Evolutionary conservation across 2,888 invertebrate genomes (phyloP), one percentile per base, ranked within the genome.

Genomic region (Geophilus truncorum): DNA sequence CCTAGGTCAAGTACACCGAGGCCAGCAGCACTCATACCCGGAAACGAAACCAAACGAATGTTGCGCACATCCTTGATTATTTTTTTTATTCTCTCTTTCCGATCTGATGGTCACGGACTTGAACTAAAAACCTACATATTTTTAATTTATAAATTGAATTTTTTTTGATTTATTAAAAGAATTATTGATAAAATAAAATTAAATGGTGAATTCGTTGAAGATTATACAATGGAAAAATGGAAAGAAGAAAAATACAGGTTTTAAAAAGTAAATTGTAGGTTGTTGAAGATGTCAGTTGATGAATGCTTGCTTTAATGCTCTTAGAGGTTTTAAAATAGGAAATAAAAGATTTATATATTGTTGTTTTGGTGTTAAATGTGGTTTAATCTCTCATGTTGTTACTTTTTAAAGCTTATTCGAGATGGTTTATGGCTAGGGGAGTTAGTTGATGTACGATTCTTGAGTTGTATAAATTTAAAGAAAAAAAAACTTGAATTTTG

Each of bases 1-100:
- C 57, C 57, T 57, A 57, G 57, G 57, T 57, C 57, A 57, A 57
- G 57, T 57, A 57, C 57, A 57, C 40, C 15, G 57, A 57, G 57
- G 57, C 21, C 57, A 57, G 57, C 15, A 40, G 21, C 57, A 57
- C 10, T 57, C 40, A 40, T 21, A 57, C 57, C 57, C 57, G 57
- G 57, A 57, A 57, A 57, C 23, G 57, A 4, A 57, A 23, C 21
- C n/a, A n/a, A n/a, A n/a, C n/a, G n/a, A n/a, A 6, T 57, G 21
- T 21, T 57, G 21, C 21, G 57, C 57, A 57, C 57, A 57, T 57
- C 57, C 57, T 57, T 57, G 57, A 57, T 57, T 57, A 9, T 57
- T 57, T 57, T 57, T 57, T 57, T 3, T 45, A 18, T 57, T 57
- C 57, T 57, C 21, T 21, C 4, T 57, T 57, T 57, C 57, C 57